Evolutionary conservation across 2,113 vertebrate species (phyloP), one percentile per base, ranked within the genome.

Genomic region (Capra hircus): DNA sequence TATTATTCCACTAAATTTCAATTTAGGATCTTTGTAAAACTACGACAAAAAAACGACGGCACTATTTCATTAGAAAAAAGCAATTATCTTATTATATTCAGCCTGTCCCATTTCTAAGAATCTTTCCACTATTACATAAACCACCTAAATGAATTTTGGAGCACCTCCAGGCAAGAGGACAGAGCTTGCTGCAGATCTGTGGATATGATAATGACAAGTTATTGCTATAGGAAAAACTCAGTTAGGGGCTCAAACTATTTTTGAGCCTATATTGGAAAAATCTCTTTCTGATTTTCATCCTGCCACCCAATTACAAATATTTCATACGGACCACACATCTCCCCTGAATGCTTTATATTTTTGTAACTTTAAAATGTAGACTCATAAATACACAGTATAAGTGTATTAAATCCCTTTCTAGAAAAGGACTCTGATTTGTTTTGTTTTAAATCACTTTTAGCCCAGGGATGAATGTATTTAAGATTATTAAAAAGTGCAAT

Each of bases 91-190:
- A 62, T 98, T 85, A 62, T 87, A 96, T 94, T 90, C 84, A 97
- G 96, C 85, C 94, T 98, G 97, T 60, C 97, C 93, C 90, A 96
- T 98, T 98, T 98, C 97, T 98, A 98, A 98, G 97, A 96, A 95
- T 95, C 91, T 80, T 97, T 96, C 91, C 91, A 74, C 0, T 16
- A 95, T 97, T 95, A 97, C 14, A 60, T 89, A 95, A 83, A 14
- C 5, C 40, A 90, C 98, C 96, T 97, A 78, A 91, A 97, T 62
- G 27, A 93, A 55, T 94, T 97, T 40, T 82, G 48, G 3, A 97
- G 25, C 17, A 95, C 92, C 90, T 97, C 64, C 55, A 97, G 85
- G 95, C 74, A 60, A 97, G 74, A 91, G 52, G 7, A 77, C 95
- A 92, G 93, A 3, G 83, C 16, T 53, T 92, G 95, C 50, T 74